Conservation (phyloP, 1,140 invertebrate species). For the Stegodyphus dumicola region DNA sequence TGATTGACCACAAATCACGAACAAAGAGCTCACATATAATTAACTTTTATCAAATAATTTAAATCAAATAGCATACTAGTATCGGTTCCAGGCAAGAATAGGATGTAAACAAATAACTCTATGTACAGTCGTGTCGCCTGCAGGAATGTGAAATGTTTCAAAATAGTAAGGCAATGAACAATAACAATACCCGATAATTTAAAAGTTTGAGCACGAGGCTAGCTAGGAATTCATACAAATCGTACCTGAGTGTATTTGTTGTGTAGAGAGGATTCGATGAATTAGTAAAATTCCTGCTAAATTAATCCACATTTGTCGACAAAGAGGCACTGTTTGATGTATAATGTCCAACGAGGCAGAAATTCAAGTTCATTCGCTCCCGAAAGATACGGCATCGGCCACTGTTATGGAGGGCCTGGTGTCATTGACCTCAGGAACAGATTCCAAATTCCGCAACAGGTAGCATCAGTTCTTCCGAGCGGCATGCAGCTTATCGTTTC, state of each 20-base stretch:
- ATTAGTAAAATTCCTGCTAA: not conserved
- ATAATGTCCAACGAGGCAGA: not conserved
- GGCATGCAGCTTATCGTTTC: constrained; percentile 11
- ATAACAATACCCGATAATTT: not conserved
- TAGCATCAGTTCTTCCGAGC: not conserved
- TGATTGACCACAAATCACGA: too few species aligned
- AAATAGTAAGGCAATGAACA: not conserved
- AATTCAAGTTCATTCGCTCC: not conserved
- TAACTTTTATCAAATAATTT: too few species aligned
- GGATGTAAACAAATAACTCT: too few species aligned
- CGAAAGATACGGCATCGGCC: not conserved
- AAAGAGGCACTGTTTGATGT: not conserved
- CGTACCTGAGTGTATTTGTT: not conserved
- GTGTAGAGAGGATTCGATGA: not conserved
- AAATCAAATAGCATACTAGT: too few species aligned
- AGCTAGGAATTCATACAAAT: not conserved
- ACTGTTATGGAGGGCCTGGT: constrained; percentile 32
- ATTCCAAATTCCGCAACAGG: constrained; percentile 45
- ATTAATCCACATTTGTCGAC: not conserved
- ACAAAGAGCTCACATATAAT: too few species aligned
- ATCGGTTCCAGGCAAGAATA: too few species aligned
- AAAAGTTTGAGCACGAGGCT: not conserved
- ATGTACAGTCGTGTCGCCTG: too few species aligned
- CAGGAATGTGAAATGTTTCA: too few species aligned
- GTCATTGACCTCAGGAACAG: constrained; percentile 47